Percentiles rank a stretch among this genome's conserved stretches.
Evolutionary conservation across 2,797 vertebrate genomes (phyloP).

Genomic region (Tympanoctomys barrerae): DNA sequence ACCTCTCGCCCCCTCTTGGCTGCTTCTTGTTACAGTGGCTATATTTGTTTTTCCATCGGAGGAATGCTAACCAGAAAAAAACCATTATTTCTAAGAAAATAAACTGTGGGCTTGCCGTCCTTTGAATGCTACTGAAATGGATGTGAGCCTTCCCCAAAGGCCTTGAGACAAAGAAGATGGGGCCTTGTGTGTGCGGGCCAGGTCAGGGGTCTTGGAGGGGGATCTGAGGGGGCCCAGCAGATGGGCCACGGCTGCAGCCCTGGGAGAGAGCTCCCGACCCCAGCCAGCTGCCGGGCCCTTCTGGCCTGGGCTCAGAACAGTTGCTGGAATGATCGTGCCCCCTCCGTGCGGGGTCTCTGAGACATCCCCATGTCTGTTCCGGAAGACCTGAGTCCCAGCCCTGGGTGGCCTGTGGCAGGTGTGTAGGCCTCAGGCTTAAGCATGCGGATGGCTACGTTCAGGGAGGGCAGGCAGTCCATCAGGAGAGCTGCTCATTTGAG

Average conservation of each 20-base stretch:
- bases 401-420: neutral
- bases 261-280: neutral
- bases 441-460: neutral
- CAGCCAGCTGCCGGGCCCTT: neutral
- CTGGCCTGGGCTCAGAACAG: neutral
- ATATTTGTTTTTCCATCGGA: constrained; percentile 82
- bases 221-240: constrained; percentile 45
- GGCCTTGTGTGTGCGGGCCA: constrained; percentile 35
- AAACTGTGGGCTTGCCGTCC: constrained; percentile 74
- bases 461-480: neutral
- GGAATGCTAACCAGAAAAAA: constrained; percentile 83
- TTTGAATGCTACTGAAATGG: constrained; percentile 81
- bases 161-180: constrained; percentile 62
- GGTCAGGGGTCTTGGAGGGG: constrained; percentile 63
- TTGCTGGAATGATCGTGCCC: rapidly evolving
- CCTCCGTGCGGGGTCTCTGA: rapidly evolving
- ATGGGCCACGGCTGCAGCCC: constrained; percentile 56
- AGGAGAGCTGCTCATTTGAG: neutral
- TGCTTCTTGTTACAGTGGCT: constrained; percentile 70
- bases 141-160: constrained; percentile 71
- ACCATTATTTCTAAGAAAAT: constrained; percentile 86
- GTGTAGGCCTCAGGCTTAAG: neutral
- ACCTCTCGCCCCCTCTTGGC: constrained; percentile 43
- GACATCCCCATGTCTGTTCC: neutral
- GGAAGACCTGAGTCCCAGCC: neutral